phyloP scores from a whole-genome alignment of 2,888 invertebrate genomes.

The Deilephila porcellus region DNA sequence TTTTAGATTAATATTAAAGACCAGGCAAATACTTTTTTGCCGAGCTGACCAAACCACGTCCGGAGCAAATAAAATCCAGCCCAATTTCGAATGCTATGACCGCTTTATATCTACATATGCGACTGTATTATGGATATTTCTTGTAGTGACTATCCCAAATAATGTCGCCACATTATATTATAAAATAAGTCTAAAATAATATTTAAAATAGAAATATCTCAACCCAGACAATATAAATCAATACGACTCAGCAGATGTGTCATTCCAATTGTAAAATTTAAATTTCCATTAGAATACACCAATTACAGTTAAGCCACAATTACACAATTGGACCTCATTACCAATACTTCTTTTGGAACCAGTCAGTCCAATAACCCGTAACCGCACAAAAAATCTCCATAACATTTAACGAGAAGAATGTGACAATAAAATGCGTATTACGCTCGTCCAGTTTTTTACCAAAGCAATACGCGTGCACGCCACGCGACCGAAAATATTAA shows the following conservation, averaged over 20 bases:
- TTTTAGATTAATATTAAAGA: too few species aligned
- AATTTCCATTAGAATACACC: background rate
- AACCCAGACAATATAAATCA: too few species aligned
- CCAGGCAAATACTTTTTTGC: too few species aligned
- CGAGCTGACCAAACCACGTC: too few species aligned
- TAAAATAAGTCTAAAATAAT: too few species aligned
- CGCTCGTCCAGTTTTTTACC: constrained; percentile 81
- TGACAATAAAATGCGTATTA: constrained; percentile 82
- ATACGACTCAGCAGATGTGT: background rate
- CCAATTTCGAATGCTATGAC: too few species aligned
- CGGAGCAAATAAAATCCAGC: too few species aligned
- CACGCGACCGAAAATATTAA: constrained; percentile 82
- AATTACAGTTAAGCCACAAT: constrained; percentile 13
- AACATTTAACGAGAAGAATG: constrained; percentile 81
- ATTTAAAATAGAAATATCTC: too few species aligned
- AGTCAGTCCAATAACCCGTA: constrained; percentile 44
- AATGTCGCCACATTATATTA: too few species aligned
- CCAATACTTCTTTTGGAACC: constrained; percentile 20
- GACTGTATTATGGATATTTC: too few species aligned
- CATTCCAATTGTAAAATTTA: constrained; percentile 1
- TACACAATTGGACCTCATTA: constrained; percentile 33
- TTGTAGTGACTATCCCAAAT: too few species aligned
- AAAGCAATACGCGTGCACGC: constrained; percentile 72
- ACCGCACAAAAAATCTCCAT: constrained; percentile 76
- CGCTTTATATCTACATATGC: too few species aligned